Base-by-base conservation (phyloP, 2,113 vertebrate species). In the Charadrius vociferus region DNA sequence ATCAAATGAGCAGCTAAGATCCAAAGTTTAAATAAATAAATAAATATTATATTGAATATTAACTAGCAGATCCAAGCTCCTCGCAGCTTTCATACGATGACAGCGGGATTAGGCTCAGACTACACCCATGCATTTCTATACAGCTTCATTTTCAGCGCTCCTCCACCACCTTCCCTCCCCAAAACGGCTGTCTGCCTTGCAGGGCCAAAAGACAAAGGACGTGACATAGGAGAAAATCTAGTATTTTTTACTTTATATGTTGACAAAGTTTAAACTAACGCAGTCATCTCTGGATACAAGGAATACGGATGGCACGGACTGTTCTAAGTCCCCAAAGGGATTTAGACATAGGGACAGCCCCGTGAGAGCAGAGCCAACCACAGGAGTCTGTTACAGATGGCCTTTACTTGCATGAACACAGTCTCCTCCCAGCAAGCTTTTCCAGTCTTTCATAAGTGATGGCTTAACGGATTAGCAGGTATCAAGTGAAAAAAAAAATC, bases 401-500 rank as follows among this genome's bases (percentile, higher is more conserved):
- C 17, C 50, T 88, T 81, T 49, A 70, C 23, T 45, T 30, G 22
- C 10, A 63, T 18, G 55, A 91, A 75, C 15, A 49, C 27, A 72
- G 49, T 3, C 39, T 49, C 43, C 14, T 43, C 49, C 34, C 36
- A 75, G n/a, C 1, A 14, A 70, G 43, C 26, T 82, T 52, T 36
- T 21, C 3, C 62, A 70, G 50, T 47, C 10, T 67, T 81, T 77
- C 10, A 1, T 14, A 87, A 89, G 10, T 13, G 68, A 86, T 72
- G 36, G 10, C 61, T 66, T 79, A 75, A 65, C 0, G 1, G 36
- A 79, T 96, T 79, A 96, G 86, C 49, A 3, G 7, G n/a, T 77
- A 81, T 70, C 67, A 91, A 91, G 30, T 50, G 77, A 95, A 95
- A 81, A 91, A 55, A 12, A 41, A 41, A 61, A 80, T 75, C 50